Conservation (phyloP, 2,888 invertebrate species). For the Tryphoninae sp. region DNA sequence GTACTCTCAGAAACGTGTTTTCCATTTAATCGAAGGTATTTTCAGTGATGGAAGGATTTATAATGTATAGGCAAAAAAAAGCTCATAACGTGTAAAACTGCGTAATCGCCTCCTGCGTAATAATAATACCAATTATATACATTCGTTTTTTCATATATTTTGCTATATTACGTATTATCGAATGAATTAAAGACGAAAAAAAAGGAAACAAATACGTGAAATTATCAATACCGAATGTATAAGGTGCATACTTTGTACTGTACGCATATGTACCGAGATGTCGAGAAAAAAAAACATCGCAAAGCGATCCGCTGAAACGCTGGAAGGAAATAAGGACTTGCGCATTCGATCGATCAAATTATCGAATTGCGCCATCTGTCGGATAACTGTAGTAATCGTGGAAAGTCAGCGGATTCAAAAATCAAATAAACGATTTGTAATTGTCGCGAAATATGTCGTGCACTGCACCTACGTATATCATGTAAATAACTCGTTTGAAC, state of each 20-base stretch:
- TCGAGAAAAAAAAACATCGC: conserved; percentile 29
- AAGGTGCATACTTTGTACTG: conserved; percentile 56
- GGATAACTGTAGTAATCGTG: conserved; percentile 51
- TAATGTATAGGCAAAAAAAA: not conserved
- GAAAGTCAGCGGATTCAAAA: conserved; percentile 44
- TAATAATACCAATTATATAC: conserved; percentile 41
- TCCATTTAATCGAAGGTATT: not conserved
- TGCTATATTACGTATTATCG: conserved; percentile 63
- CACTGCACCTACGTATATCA: not conserved
- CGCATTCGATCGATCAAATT: conserved; percentile 24
- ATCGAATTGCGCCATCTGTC: conserved; percentile 8
- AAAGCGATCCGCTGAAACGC: conserved; percentile 25
- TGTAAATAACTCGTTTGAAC: not conserved
- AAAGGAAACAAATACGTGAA: conserved; percentile 35
- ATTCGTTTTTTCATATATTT: conserved; percentile 67
- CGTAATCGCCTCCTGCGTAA: conserved; percentile 52
- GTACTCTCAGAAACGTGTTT: not conserved
- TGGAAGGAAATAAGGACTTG: conserved; percentile 3
- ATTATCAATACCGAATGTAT: conserved; percentile 51
- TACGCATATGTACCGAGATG: conserved; percentile 54
- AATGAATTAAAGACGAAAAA: conserved; percentile 45
- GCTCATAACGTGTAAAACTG: conserved; percentile 36
- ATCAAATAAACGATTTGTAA: conserved; percentile 65
- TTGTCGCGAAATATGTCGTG: conserved; percentile 39
- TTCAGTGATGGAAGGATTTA: not conserved